Conservation (phyloP, 2,113 vertebrate species). For the Microtus ochrogaster region DNA sequence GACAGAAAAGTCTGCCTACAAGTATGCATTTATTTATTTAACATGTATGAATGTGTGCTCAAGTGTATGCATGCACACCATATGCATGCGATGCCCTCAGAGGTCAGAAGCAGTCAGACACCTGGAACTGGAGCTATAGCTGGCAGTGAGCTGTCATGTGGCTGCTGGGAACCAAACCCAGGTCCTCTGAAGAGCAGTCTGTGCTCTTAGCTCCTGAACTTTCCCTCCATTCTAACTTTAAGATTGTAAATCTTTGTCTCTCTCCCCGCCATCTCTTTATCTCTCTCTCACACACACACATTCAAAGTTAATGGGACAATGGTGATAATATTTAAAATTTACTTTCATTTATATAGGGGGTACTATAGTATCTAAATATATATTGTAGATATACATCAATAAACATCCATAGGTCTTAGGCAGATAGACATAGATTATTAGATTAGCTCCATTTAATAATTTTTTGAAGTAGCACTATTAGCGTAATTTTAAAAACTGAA, state of each 20-base stretch:
- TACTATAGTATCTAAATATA: not conserved
- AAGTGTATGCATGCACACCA: not conserved
- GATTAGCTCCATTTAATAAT: not conserved
- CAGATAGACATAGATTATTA: not conserved
- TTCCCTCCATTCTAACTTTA: not conserved
- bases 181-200: not conserved
- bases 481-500: not conserved
- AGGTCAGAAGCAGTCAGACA: not conserved
- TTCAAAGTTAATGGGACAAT: not conserved
- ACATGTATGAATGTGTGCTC: not conserved
- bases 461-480: not conserved
- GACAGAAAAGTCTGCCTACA: too few species aligned
- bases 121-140: not conserved
- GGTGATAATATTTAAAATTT: not conserved
- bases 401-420: not conserved
- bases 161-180: not conserved
- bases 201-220: not conserved
- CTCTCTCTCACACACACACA: too few species aligned
- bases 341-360: not conserved
- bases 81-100: not conserved
- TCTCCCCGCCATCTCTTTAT: not conserved
- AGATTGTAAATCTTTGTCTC: not conserved
- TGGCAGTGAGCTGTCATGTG: not conserved
- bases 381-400: not conserved
- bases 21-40: not conserved